Evolutionary conservation across 35 echinoderm and acorn worm species (phyloP).

Genomic region (Heliocidaris tuberculata): DNA sequence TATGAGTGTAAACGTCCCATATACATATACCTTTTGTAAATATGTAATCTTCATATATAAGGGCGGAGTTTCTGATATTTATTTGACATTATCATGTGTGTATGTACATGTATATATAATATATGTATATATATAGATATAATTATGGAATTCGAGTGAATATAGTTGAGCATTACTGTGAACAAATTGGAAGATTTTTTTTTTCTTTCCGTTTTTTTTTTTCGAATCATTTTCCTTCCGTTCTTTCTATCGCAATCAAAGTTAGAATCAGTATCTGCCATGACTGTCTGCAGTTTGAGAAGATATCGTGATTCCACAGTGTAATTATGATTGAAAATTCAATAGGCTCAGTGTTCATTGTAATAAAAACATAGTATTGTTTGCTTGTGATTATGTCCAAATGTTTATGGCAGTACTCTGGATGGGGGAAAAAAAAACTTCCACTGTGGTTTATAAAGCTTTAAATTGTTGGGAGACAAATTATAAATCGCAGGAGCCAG

Average conservation of each 20-base stretch:
- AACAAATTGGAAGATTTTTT: neutral
- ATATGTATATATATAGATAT: slow-evolving; percentile 16
- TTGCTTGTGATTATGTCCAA: neutral
- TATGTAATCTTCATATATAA: neutral
- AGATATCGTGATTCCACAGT: neutral
- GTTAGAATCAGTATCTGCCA: neutral
- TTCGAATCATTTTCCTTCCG: neutral
- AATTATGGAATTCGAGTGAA: neutral
- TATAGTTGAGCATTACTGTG: neutral
- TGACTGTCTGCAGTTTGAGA: too few relatives aligned
- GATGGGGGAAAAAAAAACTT: neutral
- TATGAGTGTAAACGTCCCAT: slow-evolving; percentile 6
- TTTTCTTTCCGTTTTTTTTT: neutral
- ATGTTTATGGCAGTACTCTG: neutral
- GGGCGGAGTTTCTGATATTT: neutral
- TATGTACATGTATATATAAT: neutral
- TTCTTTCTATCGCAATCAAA: slow-evolving; percentile 4
- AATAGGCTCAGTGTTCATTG: neutral
- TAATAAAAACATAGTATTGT: neutral
- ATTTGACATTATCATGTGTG: neutral
- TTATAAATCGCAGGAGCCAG: neutral
- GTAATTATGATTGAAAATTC: neutral
- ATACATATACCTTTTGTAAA: slow-evolving; percentile 19
- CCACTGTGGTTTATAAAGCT: neutral
- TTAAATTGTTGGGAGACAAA: neutral